A percentile compares a stretch with the other conserved stretches of the same genome.
Evolutionary conservation across 2,888 invertebrate species (phyloP).

Genomic region (Sycophila texana): DNA sequence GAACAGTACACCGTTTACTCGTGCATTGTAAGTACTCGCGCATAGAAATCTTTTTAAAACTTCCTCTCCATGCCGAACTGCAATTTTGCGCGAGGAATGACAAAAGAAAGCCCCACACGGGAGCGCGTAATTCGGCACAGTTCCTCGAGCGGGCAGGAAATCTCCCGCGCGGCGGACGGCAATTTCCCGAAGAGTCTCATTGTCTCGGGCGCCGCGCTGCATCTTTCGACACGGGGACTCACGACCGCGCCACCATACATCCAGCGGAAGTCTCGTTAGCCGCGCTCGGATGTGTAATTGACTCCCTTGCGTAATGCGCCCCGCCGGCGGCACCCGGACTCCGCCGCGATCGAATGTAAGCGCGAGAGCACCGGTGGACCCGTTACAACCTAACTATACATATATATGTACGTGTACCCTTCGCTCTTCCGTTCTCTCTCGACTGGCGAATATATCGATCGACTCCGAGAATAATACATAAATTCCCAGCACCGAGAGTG

Average conservation of each 20-base stretch:
- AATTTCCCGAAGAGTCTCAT: constrained; percentile 34
- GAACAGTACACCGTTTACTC: neutral
- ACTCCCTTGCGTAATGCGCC: constrained; percentile 37
- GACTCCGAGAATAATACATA: constrained; percentile 23
- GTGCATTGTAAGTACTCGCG: neutral
- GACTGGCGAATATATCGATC: constrained; percentile 17
- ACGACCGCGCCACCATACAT: constrained; percentile 11
- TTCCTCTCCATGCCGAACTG: neutral
- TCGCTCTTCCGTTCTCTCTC: neutral
- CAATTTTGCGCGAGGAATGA: constrained; percentile 10
- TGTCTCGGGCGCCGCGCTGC: constrained; percentile 19
- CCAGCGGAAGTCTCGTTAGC: constrained; percentile 49
- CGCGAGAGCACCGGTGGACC: constrained; percentile 5
- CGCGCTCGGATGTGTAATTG: constrained; percentile 41
- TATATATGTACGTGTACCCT: neutral
- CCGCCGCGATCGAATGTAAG: constrained; percentile 9
- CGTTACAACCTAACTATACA: neutral
- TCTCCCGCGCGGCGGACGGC: neutral
- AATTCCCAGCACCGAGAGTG: neutral
- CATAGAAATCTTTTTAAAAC: constrained; percentile 2
- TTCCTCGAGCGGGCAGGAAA: constrained; percentile 9
- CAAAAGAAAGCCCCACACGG: constrained; percentile 1
- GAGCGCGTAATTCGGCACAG: constrained; percentile 28
- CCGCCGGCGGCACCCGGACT: constrained; percentile 3
- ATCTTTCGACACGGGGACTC: constrained; percentile 35